Conservation (phyloP, 2,113 vertebrate species). For the Noturus placidus region DNA sequence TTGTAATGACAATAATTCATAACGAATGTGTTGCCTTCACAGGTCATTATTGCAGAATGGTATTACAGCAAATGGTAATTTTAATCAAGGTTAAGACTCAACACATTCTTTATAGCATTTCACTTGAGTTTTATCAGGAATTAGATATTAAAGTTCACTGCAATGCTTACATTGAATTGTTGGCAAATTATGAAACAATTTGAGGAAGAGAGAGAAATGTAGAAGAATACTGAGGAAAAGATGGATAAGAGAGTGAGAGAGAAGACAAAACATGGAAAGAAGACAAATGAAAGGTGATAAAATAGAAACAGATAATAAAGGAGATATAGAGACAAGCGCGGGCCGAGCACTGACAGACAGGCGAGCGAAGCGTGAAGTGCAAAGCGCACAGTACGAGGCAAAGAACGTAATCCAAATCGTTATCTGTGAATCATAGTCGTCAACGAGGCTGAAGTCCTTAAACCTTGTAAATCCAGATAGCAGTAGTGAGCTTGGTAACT, state of each 20-base stretch:
- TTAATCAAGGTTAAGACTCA: background rate
- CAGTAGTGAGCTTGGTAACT: too few relatives aligned
- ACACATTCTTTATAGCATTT: background rate
- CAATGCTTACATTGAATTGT: background rate
- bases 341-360: too few relatives aligned
- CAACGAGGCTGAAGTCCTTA: too few relatives aligned
- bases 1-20: background rate
- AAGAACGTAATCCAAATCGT: too few relatives aligned
- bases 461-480: too few relatives aligned
- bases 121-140: background rate
- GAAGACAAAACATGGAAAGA: background rate
- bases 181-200: background rate
- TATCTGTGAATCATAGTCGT: too few relatives aligned
- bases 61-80: background rate
- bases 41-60: background rate
- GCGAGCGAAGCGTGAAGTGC: too few relatives aligned
- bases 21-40: background rate
- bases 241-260: background rate
- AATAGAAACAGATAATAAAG: slow-evolving; percentile 4
- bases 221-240: background rate
- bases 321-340: background rate
- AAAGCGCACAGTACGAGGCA: too few relatives aligned
- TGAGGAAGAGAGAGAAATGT: background rate
- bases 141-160: background rate
- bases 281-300: background rate